Conservation (phyloP, 1,140 invertebrate genomes). For the Drosophila lowei region DNA sequence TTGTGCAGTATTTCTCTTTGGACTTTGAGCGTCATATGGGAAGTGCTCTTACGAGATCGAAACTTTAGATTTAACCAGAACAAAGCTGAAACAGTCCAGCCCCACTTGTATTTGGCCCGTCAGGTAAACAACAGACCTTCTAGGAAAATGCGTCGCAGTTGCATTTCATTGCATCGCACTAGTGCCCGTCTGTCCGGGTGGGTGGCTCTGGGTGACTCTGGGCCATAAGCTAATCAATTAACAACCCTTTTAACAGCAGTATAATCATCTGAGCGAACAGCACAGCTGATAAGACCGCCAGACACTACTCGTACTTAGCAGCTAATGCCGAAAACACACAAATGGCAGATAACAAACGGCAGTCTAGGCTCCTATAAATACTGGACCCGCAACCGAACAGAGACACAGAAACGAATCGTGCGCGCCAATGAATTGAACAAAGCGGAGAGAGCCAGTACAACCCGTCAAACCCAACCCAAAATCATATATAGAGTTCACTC, state of each 20-base stretch:
- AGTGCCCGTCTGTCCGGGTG: constrained; percentile 3
- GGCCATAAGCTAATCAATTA: constrained; percentile 65
- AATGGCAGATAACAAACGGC: constrained; percentile 49
- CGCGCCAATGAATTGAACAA: constrained; percentile 31
- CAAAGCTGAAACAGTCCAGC: no score
- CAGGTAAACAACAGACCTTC: constrained; percentile 2
- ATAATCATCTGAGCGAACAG: constrained; percentile 17
- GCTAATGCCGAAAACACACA: constrained; percentile 35
- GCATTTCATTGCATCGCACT: constrained; percentile 37
- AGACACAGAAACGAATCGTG: constrained; percentile 52
- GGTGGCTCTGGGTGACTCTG: not conserved
- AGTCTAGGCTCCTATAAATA: constrained; percentile 48
- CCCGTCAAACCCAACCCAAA: not conserved
- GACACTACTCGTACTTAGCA: constrained; percentile 38
- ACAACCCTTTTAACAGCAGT: constrained; percentile 33
- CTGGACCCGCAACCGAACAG: constrained; percentile 5
- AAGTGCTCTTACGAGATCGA: constrained; percentile 9
- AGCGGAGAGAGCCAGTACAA: not conserved
- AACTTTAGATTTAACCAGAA: no score
- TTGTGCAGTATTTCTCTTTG: constrained; percentile 59
- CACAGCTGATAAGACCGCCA: constrained; percentile 32
- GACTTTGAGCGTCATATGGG: constrained; percentile 50
- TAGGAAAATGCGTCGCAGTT: constrained; percentile 36
- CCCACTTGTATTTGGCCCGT: not conserved
- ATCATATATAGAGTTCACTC: constrained; percentile 27